Evolutionary conservation across 2,888 invertebrate genomes (phyloP), one percentile per base, ranked within the genome.

Genomic region (Agrochola lota): DNA sequence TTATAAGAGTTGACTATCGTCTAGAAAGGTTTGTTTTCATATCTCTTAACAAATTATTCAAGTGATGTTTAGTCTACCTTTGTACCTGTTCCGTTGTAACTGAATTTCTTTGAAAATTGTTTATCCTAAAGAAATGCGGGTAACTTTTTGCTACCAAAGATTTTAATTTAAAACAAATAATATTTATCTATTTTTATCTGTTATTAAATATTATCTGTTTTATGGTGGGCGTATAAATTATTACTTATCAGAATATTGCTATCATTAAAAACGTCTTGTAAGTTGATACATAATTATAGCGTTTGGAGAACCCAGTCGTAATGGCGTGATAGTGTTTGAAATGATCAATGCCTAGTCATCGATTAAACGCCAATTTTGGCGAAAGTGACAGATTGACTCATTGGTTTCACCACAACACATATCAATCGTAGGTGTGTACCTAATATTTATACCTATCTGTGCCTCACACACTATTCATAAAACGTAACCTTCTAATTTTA

Each of bases 291-390:
- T 67, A 71, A 64, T n/a, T n/a, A n/a, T n/a, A 52, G 4, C 15
- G 40, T 70, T 64, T 71, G 69, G 84, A 66, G 66, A 76, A 68
- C 63, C 73, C 78, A 74, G 23, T 57, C 2, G 12, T 66, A 11
- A 72, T 86, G 84, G 84, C 84, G 86, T 80, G 77, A 80, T 59
- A 69, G 52, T 81, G 69, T 74, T 77, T 60, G 12, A 30, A 59
- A 40, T 7, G 60, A 26, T 71, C 26, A 73, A 70, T 49, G 30
- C 12, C 12, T 57, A 77, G 78, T 77, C 78, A 77, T 63, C 40
- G 23, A 57, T 5, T 57, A 43, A 59, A 59, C 69, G 76, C 35
- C 46, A 57, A 55, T 78, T 57, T 49, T 60, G 49, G 67, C 9
- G 70, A 79, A 75, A 86, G 79, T 73, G 67, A 71, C 59, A 71